Evolutionary conservation across 2,888 invertebrate genomes (phyloP).

Genomic region (Osmoderma eremita): DNA sequence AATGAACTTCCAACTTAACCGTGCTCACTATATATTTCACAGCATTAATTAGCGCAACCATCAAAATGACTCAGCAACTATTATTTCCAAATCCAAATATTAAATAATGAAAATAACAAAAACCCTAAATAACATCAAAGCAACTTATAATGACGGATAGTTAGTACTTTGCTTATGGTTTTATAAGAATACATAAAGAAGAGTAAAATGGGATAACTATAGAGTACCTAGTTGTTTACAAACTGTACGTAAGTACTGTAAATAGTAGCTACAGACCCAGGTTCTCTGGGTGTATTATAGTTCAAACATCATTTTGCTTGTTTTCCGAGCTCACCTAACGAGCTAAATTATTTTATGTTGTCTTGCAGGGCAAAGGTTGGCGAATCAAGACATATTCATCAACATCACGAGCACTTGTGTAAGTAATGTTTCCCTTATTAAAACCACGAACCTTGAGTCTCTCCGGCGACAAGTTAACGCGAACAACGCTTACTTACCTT

Average conservation of each 20-base stretch:
- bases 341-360: constrained; percentile 33
- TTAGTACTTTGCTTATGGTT: no score
- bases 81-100: no score
- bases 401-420: constrained; percentile 43
- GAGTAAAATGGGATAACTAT: no score
- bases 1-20: no score
- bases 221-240: neutral
- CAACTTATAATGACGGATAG: no score
- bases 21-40: no score
- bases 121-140: no score
- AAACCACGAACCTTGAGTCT: constrained; percentile 45
- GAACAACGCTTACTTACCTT: neutral
- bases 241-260: neutral
- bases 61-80: no score
- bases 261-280: neutral
- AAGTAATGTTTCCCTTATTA: constrained; percentile 48
- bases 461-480: constrained; percentile 32
- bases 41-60: no score
- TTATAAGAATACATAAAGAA: no score
- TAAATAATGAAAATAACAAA: no score
- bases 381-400: constrained; percentile 44
- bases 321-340: neutral
- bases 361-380: constrained; percentile 29
- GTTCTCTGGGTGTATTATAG: constrained; percentile 7
- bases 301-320: constrained; percentile 22